Evolutionary conservation across 2,888 invertebrate species (phyloP).

Genomic region (Oscheius myriophilus): DNA sequence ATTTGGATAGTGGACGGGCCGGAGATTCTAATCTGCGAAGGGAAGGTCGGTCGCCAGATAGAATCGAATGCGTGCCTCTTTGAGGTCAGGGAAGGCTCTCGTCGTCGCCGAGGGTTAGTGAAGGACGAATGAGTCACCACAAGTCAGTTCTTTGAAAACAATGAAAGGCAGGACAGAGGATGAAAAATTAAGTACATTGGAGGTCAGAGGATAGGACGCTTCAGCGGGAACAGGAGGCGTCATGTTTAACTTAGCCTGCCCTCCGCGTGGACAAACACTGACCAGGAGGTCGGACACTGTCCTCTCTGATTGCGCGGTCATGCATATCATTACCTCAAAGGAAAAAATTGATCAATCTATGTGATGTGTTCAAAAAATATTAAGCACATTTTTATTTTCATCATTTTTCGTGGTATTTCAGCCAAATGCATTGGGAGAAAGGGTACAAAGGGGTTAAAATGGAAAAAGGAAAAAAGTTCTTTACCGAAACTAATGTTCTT

Average conservation of each 20-base stretch:
- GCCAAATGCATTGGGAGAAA: too few species aligned
- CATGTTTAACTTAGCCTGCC: constrained; percentile 28
- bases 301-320: neutral
- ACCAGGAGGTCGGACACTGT: constrained; percentile 9
- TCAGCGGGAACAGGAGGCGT: constrained; percentile 27
- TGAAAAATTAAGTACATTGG: neutral
- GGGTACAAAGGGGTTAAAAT: too few species aligned
- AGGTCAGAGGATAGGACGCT: neutral
- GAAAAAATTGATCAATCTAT: too few species aligned
- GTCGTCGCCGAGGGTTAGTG: too few species aligned
- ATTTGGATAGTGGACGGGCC: neutral
- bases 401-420: too few species aligned
- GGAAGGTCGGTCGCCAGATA: constrained; percentile 19
- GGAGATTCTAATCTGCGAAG: constrained; percentile 25
- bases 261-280: constrained; percentile 28
- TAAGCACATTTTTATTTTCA: too few species aligned
- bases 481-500: too few species aligned
- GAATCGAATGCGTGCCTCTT: constrained; percentile 13
- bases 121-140: neutral
- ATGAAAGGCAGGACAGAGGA: too few species aligned
- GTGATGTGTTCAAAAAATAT: too few species aligned
- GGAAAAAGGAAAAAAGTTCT: too few species aligned
- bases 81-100: constrained; percentile 8
- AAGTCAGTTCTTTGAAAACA: too few species aligned
- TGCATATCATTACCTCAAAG: too few species aligned